Evolutionary conservation across 1,140 invertebrate genomes (phyloP).

Genomic region (Drosophila parabipectinata): DNA sequence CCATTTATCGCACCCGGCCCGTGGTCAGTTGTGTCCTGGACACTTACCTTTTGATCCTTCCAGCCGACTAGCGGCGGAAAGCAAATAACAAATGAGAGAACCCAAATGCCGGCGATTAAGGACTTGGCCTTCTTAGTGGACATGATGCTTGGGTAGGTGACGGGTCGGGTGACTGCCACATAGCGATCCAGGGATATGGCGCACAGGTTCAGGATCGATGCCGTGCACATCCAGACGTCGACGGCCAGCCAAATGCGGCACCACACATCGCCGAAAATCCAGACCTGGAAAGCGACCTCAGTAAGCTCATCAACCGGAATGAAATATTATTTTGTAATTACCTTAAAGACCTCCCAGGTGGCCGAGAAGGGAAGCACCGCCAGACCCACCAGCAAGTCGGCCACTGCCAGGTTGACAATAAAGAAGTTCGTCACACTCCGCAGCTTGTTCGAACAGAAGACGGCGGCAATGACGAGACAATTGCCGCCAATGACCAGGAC

Average conservation of each 20-base stretch:
- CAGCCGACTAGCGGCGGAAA: slow-evolving; percentile 97
- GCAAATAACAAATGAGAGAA: slow-evolving; percentile 97
- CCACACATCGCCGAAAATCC: slow-evolving; percentile 96
- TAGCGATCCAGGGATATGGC: slow-evolving; percentile 97
- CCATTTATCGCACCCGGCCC: slow-evolving; percentile 49
- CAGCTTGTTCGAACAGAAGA: slow-evolving; percentile 93
- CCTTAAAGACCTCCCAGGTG: slow-evolving; percentile 95
- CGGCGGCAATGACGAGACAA: slow-evolving; percentile 95
- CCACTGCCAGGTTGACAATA: slow-evolving; percentile 96
- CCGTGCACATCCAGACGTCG: slow-evolving; percentile 98
- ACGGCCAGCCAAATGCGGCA: slow-evolving; percentile 96
- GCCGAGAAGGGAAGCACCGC: slow-evolving; percentile 96
- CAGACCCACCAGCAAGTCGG: slow-evolving; percentile 95
- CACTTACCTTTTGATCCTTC: slow-evolving; percentile 91
- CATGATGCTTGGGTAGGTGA: slow-evolving; percentile 97
- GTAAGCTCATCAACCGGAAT: too few relatives aligned
- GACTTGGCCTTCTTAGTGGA: slow-evolving; percentile 94
- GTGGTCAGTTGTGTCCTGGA: slow-evolving; percentile 13
- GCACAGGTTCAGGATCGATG: slow-evolving; percentile 96
- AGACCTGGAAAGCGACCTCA: slow-evolving; percentile 86
- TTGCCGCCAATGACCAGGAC: slow-evolving; percentile 95
- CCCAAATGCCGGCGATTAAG: slow-evolving; percentile 96
- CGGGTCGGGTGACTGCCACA: slow-evolving; percentile 96
- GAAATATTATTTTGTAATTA: slow-evolving; percentile 73
- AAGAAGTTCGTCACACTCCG: slow-evolving; percentile 97